Evolutionary conservation across 2,888 invertebrate species (phyloP), one percentile per base, ranked within the genome.

Genomic region (Smittia aterrima): DNA sequence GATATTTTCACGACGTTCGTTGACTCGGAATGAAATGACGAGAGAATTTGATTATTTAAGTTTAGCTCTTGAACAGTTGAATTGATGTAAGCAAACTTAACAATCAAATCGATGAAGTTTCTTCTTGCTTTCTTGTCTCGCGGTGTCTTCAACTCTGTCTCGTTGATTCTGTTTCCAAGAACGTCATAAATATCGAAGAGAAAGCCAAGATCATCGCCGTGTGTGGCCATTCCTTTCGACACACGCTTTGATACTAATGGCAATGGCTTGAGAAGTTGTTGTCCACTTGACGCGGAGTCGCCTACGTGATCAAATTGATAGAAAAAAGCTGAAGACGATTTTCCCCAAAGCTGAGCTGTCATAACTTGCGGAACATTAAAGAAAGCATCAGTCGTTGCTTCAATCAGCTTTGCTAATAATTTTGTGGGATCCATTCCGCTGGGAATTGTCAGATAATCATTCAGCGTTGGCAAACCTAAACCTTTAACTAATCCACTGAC

Each of bases 301-400:
- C 90, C 89, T 7, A 84, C 82, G 77, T 92, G 88, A 77, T 92
- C 92, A 79, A 92, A 92, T 79, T 90, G 89, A 80, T 92, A 92
- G 72, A 92, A 84, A 79, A 85, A 92, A 0, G 91, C 58, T 9
- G 7, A 86, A 0, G 88, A 86, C 0, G 88, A 86, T 66, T 84
- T 81, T 75, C 88, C 87, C 92, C 92, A 92, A n/a, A 87, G 84
- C 76, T 88, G 84, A 0, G 88, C 89, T 3, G 89, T 90, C 67
- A 91, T 82, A 79, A 89, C 90, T 0, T 91, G 91, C 1, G 92
- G 92, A 71, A 90, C 86, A 79, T 92, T 92, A 79, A 92, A 92
- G 18, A 92, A 80, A 0, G 90, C 90, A 79, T 92, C 92, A 24
- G 88, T 91, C 86, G 82, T 83, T 11, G 80, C 78, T 70, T 82